Evolutionary conservation across 2,113 vertebrate genomes (phyloP).

Genomic region (Gila orcuttii): DNA sequence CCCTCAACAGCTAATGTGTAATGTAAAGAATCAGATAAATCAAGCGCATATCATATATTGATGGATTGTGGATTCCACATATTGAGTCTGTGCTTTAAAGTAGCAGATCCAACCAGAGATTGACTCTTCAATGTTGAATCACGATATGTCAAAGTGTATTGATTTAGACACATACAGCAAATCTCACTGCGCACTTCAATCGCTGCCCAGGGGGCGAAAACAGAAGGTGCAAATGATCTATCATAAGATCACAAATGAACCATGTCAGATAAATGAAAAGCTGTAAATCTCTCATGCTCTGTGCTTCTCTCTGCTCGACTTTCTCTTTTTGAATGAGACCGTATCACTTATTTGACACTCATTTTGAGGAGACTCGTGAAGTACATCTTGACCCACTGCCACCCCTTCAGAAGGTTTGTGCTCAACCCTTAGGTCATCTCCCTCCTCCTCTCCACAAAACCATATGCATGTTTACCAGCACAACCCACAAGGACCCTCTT

Average conservation of each 20-base stretch:
- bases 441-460: background rate
- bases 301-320: background rate
- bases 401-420: background rate
- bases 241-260: slow-evolving; percentile 30
- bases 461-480: background rate
- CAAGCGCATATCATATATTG: background rate
- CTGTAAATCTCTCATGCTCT: slow-evolving; percentile 14
- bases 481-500: background rate
- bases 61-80: background rate
- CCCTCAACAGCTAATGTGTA: background rate
- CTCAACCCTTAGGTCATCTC: background rate
- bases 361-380: slow-evolving; percentile 7
- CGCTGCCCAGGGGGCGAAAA: slow-evolving; percentile 17
- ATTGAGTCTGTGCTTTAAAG: slow-evolving; percentile 29
- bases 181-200: slow-evolving; percentile 15
- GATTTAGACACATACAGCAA: slow-evolving; percentile 31
- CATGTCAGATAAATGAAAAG: slow-evolving; percentile 39
- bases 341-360: background rate
- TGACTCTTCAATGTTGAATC: slow-evolving; percentile 37
- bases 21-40: background rate
- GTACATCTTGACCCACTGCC: slow-evolving; percentile 13
- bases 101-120: slow-evolving; percentile 7
- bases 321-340: background rate
- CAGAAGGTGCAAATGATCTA: slow-evolving; percentile 27
- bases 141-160: slow-evolving; percentile 32